Percentiles rank a stretch among this genome's conserved stretches.
Evolutionary conservation across 1,140 invertebrate genomes (phyloP).

Genomic region (Drosophila tani): DNA sequence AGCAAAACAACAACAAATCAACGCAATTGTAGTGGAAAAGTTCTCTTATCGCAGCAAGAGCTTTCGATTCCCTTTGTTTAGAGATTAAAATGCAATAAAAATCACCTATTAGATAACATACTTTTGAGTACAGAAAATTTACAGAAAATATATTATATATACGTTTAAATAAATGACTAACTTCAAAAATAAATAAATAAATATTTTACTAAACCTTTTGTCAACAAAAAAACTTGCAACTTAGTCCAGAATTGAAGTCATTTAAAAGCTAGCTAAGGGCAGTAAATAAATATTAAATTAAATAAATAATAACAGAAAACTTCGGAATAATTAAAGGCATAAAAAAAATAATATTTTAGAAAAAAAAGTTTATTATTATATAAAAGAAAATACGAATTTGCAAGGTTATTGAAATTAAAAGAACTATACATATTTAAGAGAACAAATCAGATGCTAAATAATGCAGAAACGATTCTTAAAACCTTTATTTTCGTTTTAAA

Average conservation of each 20-base stretch:
- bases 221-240: too few relatives aligned
- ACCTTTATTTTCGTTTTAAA: too few relatives aligned
- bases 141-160: neutral
- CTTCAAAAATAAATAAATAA: too few relatives aligned
- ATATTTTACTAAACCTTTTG: too few relatives aligned
- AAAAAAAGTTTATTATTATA: too few relatives aligned
- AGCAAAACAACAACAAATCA: constrained; percentile 41
- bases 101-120: neutral
- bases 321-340: too few relatives aligned
- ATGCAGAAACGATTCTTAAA: neutral
- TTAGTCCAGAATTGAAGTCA: too few relatives aligned
- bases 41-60: neutral
- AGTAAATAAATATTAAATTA: too few relatives aligned
- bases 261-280: too few relatives aligned
- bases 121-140: neutral
- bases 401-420: neutral
- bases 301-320: too few relatives aligned
- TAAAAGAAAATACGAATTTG: too few relatives aligned
- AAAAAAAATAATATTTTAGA: too few relatives aligned
- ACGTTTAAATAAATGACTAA: neutral
- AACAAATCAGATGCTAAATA: neutral
- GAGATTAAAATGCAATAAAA: neutral
- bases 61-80: neutral
- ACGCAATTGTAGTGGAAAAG: constrained; percentile 14
- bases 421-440: neutral